A percentile compares a stretch with the other conserved stretches of the same genome.
These are phyloP conservation scores for Lutraria rhynchaena DNA, from an alignment of 1,140 invertebrate genomes.

Conservation along the genomic window DNA sequence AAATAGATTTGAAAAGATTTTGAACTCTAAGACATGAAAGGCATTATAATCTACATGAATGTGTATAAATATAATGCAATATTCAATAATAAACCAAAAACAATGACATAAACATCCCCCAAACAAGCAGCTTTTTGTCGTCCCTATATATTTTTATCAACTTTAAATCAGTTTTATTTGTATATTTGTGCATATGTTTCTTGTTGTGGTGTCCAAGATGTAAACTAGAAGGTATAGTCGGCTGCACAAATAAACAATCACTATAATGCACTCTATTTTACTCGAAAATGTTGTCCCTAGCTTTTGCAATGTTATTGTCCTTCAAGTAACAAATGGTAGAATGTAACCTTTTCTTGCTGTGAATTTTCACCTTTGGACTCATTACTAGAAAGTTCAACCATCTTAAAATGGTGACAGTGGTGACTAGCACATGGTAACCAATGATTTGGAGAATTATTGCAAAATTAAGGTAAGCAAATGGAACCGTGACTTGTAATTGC, in stretches of 20 bases:
- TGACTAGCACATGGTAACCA: not conserved
- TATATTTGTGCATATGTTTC: not conserved
- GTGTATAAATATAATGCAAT: not conserved
- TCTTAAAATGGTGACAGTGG: not conserved
- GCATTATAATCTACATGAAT: not conserved
- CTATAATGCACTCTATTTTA: not conserved
- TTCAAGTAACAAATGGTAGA: no score
- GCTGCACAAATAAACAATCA: constrained; percentile 7
- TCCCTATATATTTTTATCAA: constrained; percentile 10
- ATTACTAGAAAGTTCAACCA: not conserved
- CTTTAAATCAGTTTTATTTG: not conserved
- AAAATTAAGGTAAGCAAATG: constrained; percentile 16
- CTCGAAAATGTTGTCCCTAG: not conserved
- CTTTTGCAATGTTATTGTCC: not conserved
- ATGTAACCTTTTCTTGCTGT: not conserved
- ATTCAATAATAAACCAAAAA: not conserved
- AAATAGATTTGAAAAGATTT: not conserved
- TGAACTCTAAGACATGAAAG: not conserved
- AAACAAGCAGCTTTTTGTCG: not conserved
- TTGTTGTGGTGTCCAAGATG: not conserved
- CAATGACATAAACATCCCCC: not conserved
- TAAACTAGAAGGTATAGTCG: not conserved
- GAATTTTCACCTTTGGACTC: constrained; percentile 13
- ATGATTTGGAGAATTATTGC: not conserved
- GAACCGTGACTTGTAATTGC: not conserved